Base-by-base conservation (phyloP, 2,888 invertebrate genomes). In the Archips crataeganus region DNA sequence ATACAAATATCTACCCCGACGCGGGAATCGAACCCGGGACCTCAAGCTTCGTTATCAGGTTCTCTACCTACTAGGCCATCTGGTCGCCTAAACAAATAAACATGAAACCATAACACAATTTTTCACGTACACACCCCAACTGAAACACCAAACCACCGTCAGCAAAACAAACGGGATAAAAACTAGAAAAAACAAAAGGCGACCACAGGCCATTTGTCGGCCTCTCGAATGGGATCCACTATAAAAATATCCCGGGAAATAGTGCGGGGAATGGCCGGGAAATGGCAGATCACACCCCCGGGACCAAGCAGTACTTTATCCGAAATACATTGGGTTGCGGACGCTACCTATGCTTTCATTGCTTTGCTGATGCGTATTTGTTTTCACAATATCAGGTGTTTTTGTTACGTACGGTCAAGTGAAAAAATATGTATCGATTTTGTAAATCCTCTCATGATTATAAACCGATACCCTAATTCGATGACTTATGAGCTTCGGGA, bases 221-320 rank as follows among this genome's bases (percentile, higher is more conserved):
- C 39, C 47, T 49, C 65, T 39, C 67, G 49, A 68, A 75, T 67
- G 34, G 71, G 49, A 47, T 60, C 62, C 49, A 51, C 75, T 66
- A 75, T 75, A 75, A 75, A 75, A 75, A 67, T 75, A 68, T 59
- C 68, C 63, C 68, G 68, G 59, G 42, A 47, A 34, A 36, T 72
- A 62, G 71, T 32, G 70, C 51, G 69, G 51, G 70, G 49, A 71
- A 71, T 65, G 70, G 64, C 15, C 68, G 63, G 49, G 65, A 36
- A 51, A 15, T 61, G 71, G 60, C 9, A 62, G 59, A 75, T 67
- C 47, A 45, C 54, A 10, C 75, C 75, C 59, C 15, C 4, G 75
- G 68, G 75, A 67, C 9, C 71, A 47, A 64, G 64, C 63, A 68
- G 57, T 68, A 64, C 61, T 66, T 67, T 67, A 64, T 73, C 49